These are phyloP conservation scores for Galemys pyrenaicus DNA, from an alignment of 2,113 vertebrate species.

Conservation along the genomic window DNA sequence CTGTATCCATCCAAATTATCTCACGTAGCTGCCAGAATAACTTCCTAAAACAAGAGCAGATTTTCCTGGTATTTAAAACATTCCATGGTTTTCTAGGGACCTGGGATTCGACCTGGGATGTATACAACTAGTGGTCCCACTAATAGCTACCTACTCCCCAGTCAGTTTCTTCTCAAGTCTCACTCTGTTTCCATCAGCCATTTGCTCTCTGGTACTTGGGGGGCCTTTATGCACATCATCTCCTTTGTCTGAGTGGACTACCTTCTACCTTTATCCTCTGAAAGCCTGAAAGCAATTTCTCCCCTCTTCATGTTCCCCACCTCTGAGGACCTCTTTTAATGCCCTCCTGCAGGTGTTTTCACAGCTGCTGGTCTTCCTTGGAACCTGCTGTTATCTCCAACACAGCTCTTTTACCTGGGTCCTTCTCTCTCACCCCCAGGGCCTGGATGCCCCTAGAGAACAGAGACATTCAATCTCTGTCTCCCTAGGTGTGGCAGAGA, in stretches of 20 bases:
- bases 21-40: neutral
- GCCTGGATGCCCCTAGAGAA: neutral
- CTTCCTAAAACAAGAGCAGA: neutral
- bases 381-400: neutral
- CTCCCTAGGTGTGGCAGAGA: neutral
- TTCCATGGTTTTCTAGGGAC: neutral
- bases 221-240: neutral
- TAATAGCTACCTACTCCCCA: neutral
- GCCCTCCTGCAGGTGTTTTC: neutral
- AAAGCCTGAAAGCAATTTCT: neutral
- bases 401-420: neutral
- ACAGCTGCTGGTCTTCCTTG: neutral
- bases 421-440: neutral
- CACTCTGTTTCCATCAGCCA: neutral
- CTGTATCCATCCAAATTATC: neutral
- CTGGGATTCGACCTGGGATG: neutral
- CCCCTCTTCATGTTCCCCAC: too few relatives aligned
- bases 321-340: neutral
- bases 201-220: neutral
- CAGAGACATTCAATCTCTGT: neutral
- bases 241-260: neutral
- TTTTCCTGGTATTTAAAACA: neutral
- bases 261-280: neutral
- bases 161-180: neutral
- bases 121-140: neutral